Conservation (phyloP, 2,888 invertebrate genomes). For the Biston stratarius region DNA sequence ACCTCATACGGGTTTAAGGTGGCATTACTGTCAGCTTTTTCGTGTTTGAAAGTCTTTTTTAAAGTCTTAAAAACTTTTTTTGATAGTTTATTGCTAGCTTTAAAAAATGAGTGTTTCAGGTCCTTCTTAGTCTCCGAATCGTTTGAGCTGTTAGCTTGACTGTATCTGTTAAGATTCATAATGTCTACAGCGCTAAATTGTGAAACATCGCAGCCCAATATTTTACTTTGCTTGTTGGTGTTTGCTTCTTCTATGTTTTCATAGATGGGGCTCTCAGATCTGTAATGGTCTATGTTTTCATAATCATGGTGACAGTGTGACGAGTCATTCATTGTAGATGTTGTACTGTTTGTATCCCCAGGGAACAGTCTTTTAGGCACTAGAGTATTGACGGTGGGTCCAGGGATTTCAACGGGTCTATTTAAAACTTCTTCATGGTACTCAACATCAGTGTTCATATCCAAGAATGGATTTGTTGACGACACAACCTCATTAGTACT, state of each 20-base stretch:
- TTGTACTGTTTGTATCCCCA: constrained; percentile 76
- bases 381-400: constrained; percentile 51
- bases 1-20: constrained; percentile 82
- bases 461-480: constrained; percentile 70
- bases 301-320: constrained; percentile 67
- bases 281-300: constrained; percentile 73
- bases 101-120: constrained; percentile 66
- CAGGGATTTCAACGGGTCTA: constrained; percentile 47
- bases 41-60: constrained; percentile 77
- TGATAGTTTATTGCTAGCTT: constrained; percentile 75
- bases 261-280: constrained; percentile 75
- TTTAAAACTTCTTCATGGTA: constrained; percentile 63
- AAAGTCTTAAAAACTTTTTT: constrained; percentile 79
- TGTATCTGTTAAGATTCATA: constrained; percentile 73
- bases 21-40: constrained; percentile 66
- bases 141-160: constrained; percentile 60
- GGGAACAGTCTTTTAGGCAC: constrained; percentile 73
- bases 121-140: constrained; percentile 76
- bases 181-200: constrained; percentile 77
- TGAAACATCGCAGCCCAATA: constrained; percentile 80
- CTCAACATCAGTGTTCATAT: constrained; percentile 63
- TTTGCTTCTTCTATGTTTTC: constrained; percentile 69
- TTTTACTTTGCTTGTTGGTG: constrained; percentile 80
- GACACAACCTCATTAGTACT: constrained; percentile 49
- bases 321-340: constrained; percentile 77